Evolutionary conservation across 2,113 vertebrate genomes (phyloP), one percentile per base, ranked within the genome.

Genomic region (Pomatostomus ruficeps): DNA sequence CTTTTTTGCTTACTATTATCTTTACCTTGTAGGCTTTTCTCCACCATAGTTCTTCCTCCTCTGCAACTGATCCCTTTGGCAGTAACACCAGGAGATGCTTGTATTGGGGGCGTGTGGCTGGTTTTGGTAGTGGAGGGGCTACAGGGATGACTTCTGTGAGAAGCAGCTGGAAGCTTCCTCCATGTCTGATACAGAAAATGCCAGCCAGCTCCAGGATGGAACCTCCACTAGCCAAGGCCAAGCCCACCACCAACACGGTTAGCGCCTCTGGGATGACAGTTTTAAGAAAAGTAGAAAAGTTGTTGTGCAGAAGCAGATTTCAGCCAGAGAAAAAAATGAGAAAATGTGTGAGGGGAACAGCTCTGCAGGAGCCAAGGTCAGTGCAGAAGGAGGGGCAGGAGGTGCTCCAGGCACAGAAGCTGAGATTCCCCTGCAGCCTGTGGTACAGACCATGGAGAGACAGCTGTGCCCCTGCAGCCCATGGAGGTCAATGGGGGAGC

Each of bases 391-490:
- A 75, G 54, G 10, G 19, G 46, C 0, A 75, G 62, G 54, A 82
- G 40, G 6, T 54, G n/a, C 14, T 40, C 40, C n/a, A 26, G 38
- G 6, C 17, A 1, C 24, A 0, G 0, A 2, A 66, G 51, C 33
- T 12, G 38, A 19, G 38, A 31, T 52, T 54, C 17, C 5, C 38
- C 14, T 35, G 29, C n/a, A 68, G 40, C 24, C 21, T 0, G 0
- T 13, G 40, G 29, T 46, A n/a, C 2, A 45, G 8, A 14, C 29
- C 24, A 4, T 21, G 52, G 61, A 25, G 52, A 42, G 40, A 54
- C n/a, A 61, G 54, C 70, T 19, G 46, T 26, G 70, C 20, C n/a
- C 14, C 24, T 19, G n/a, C 21, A 35, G 6, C 21, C 28, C 8
- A 2, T 6, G n/a, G 46, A 13, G 29, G 17, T 25, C 20, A 29